Evolutionary conservation across 2,888 invertebrate genomes (phyloP).

Genomic region (Aphodius sticticus): DNA sequence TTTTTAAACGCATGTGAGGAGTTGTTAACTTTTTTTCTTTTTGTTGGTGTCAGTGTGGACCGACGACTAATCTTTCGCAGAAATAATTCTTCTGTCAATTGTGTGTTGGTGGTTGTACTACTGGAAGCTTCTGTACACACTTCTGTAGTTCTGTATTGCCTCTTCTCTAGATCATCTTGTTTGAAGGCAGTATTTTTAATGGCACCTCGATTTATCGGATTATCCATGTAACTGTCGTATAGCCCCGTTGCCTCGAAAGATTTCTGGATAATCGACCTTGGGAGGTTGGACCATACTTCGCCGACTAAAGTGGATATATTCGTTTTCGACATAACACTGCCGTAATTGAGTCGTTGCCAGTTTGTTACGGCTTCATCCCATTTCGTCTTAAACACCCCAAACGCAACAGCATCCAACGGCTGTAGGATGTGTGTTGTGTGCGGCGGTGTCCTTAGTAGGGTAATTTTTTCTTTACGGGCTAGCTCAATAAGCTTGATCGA

Average conservation of each 20-base stretch:
- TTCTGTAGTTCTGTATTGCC: too few relatives aligned
- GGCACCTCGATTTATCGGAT: background rate
- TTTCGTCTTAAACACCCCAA: background rate
- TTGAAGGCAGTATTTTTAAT: background rate
- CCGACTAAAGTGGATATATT: background rate
- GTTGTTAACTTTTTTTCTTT: too few relatives aligned
- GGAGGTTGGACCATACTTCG: background rate
- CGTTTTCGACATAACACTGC: background rate
- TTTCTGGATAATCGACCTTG: background rate
- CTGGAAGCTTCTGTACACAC: too few relatives aligned
- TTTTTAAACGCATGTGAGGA: too few relatives aligned
- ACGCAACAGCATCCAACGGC: background rate
- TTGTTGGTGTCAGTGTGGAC: too few relatives aligned
- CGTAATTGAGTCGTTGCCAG: too few relatives aligned
- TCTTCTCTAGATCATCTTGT: background rate
- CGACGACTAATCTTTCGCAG: too few relatives aligned
- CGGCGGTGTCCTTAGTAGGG: background rate
- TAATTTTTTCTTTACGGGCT: background rate
- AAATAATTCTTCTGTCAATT: too few relatives aligned
- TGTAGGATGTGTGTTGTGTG: background rate
- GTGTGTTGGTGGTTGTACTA: too few relatives aligned
- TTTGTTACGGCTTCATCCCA: too few relatives aligned
- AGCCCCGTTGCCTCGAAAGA: background rate
- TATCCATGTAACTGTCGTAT: background rate
- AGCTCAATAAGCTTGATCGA: background rate